Evolutionary conservation across 2,113 vertebrate species (phyloP).

Genomic region (Tinamus guttatus): DNA sequence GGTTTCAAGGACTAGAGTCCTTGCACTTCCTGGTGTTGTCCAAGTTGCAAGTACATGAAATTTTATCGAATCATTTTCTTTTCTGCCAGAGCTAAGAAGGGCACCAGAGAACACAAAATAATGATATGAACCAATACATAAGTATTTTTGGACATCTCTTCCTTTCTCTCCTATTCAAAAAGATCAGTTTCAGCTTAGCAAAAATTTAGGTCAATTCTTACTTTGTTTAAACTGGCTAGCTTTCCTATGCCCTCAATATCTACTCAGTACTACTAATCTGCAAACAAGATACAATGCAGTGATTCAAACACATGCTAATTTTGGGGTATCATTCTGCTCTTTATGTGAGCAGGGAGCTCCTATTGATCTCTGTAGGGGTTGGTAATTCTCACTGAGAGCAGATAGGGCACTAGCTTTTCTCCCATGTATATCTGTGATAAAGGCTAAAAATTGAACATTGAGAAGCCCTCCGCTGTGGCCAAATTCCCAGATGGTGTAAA

Average conservation of each 20-base stretch:
- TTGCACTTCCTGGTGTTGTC: accelerated
- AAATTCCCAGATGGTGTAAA: slow-evolving; percentile 56
- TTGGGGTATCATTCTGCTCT: slow-evolving; percentile 56
- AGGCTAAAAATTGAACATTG: slow-evolving; percentile 38
- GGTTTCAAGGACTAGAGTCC: not conserved
- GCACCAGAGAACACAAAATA: not conserved
- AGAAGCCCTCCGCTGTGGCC: slow-evolving; percentile 25
- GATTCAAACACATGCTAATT: slow-evolving; percentile 61
- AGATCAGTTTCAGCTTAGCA: slow-evolving; percentile 29
- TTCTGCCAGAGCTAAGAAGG: not conserved
- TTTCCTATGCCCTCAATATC: slow-evolving; percentile 25
- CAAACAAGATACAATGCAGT: slow-evolving; percentile 60
- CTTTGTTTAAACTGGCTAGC: slow-evolving; percentile 50
- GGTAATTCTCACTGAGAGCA: not conserved
- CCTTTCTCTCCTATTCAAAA: not conserved
- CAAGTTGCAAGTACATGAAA: not conserved
- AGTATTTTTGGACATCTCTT: not conserved
- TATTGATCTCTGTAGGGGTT: slow-evolving; percentile 61
- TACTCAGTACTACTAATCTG: slow-evolving; percentile 55
- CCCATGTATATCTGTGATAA: slow-evolving; percentile 51
- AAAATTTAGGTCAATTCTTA: slow-evolving; percentile 49
- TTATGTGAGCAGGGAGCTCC: slow-evolving; percentile 49
- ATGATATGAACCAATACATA: not conserved
- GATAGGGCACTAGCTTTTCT: slow-evolving; percentile 50
- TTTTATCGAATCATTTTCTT: not conserved